Conservation (phyloP, 2,888 invertebrate species). For the Platypus cylindrus region DNA sequence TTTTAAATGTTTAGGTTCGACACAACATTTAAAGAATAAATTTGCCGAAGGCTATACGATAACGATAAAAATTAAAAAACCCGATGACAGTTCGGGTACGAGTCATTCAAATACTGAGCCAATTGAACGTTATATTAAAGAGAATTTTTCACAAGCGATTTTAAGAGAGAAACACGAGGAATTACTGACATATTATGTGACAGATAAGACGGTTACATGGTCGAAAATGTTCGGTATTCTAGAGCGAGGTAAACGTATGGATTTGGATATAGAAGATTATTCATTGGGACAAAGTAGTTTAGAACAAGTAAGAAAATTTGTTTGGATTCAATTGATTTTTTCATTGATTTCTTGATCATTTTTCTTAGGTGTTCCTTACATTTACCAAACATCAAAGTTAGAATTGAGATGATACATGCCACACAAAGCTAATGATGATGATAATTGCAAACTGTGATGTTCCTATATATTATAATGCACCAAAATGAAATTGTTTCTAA, state of each 20-base stretch:
- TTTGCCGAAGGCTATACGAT: slow-evolving; percentile 49
- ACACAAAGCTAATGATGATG: no score
- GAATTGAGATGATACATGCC: no score
- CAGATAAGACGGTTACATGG: slow-evolving; percentile 49
- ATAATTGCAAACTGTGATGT: no score
- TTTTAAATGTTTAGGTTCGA: slow-evolving; percentile 67
- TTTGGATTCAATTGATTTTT: neutral
- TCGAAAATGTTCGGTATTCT: slow-evolving; percentile 65
- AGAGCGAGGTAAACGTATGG: slow-evolving; percentile 39
- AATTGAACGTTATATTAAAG: slow-evolving; percentile 25
- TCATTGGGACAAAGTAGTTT: slow-evolving; percentile 70
- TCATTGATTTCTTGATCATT: slow-evolving; percentile 7
- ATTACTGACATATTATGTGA: slow-evolving; percentile 57
- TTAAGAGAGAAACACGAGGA: slow-evolving; percentile 58
- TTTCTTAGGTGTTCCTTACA: slow-evolving; percentile 46
- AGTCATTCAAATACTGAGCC: slow-evolving; percentile 15
- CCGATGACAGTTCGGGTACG: slow-evolving; percentile 12
- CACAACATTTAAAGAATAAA: slow-evolving; percentile 70
- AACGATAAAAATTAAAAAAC: slow-evolving; percentile 33
- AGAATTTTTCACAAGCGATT: slow-evolving; percentile 27
- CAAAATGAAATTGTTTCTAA: no score
- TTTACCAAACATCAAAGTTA: slow-evolving; percentile 45
- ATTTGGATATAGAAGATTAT: slow-evolving; percentile 58
- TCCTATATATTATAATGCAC: no score
- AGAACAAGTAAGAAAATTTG: slow-evolving; percentile 44